Base-by-base conservation (phyloP, 2,888 invertebrate species). In the Lasioglossum pauxillum region DNA sequence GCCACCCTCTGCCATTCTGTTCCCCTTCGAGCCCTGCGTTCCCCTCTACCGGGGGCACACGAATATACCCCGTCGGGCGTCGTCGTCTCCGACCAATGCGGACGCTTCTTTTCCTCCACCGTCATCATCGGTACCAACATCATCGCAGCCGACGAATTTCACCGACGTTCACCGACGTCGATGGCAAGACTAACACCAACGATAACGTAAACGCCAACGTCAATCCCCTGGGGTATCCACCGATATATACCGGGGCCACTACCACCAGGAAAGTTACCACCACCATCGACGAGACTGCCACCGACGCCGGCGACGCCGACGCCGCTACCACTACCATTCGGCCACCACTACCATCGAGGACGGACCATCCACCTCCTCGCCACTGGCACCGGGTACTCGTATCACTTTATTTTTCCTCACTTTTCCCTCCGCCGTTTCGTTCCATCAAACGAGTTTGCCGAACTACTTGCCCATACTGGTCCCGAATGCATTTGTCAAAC, bases 401-500 rank as follows among this genome's bases (percentile, higher is more conserved):
- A 81, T 87, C 88, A 82, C 84, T 91, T 88, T 88, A 91, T 91
- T 87, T 90, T 90, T 87, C 88, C 84, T 87, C 87, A 69, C 86
- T 87, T 88, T 89, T 86, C 88, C 89, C 87, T 75, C 75, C 83
- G 80, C 84, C 88, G 88, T 81, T 89, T 87, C 86, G 90, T 91
- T 90, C 91, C 85, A 90, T 91, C 89, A 87, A 89, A 89, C 91
- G 92, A 93, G 93, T 93, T 93, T 91, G 90, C 91, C 90, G 90
- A 93, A 93, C 93, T 92, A 89, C 91, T 91, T 91, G 91, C 93
- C 90, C 90, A 89, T 90, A 82, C 88, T 87, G 89, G 89, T 89
- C 86, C 83, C 91, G 88, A 92, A 93, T 93, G 91, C 94, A 94
- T 94, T 94, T 94, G 93, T 94, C 94, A 94, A 93, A 92, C 91